These are phyloP conservation scores for Colostygia pectinataria DNA, from an alignment of 2,888 invertebrate genomes.

Conservation along the genomic window DNA sequence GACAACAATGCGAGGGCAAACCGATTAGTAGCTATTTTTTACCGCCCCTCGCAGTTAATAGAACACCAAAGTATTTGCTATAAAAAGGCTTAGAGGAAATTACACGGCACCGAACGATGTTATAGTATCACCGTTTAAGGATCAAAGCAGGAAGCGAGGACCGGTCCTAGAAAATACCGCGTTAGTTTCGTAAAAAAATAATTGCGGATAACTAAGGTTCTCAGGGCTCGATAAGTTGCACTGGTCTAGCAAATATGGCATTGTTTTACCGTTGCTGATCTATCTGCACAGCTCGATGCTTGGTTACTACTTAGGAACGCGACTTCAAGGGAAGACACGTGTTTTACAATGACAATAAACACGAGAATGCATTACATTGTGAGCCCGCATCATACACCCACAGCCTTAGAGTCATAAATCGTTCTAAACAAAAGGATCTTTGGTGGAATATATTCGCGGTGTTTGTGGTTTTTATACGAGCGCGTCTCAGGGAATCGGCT, in stretches of 20 bases:
- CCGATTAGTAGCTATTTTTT: slow-evolving; percentile 51
- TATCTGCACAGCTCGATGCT: slow-evolving; percentile 9
- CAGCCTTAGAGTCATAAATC: slow-evolving; percentile 55
- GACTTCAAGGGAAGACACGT: slow-evolving; percentile 24
- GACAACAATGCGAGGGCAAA: slow-evolving; percentile 38
- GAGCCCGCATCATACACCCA: slow-evolving; percentile 52
- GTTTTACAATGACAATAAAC: slow-evolving; percentile 41
- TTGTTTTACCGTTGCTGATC: slow-evolving; percentile 47
- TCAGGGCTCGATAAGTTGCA: slow-evolving; percentile 38
- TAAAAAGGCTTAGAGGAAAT: slow-evolving; percentile 62
- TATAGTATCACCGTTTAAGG: slow-evolving; percentile 63
- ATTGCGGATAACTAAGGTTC: slow-evolving; percentile 58
- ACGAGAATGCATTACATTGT: slow-evolving; percentile 47
- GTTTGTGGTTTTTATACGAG: slow-evolving; percentile 61
- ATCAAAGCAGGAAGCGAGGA: slow-evolving; percentile 65
- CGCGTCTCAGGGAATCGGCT: slow-evolving; percentile 52
- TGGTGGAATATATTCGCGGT: slow-evolving; percentile 54
- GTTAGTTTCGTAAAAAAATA: slow-evolving; percentile 54
- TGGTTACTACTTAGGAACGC: slow-evolving; percentile 14
- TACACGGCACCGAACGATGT: slow-evolving; percentile 56
- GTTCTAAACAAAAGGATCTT: slow-evolving; percentile 61
- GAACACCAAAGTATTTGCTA: slow-evolving; percentile 43
- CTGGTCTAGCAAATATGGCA: slow-evolving; percentile 48
- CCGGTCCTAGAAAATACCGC: slow-evolving; percentile 54
- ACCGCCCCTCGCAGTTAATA: slow-evolving; percentile 35